Evolutionary conservation across 2,888 invertebrate genomes (phyloP), one percentile per base, ranked within the genome.

Genomic region (Neoaliturus tenellus): DNA sequence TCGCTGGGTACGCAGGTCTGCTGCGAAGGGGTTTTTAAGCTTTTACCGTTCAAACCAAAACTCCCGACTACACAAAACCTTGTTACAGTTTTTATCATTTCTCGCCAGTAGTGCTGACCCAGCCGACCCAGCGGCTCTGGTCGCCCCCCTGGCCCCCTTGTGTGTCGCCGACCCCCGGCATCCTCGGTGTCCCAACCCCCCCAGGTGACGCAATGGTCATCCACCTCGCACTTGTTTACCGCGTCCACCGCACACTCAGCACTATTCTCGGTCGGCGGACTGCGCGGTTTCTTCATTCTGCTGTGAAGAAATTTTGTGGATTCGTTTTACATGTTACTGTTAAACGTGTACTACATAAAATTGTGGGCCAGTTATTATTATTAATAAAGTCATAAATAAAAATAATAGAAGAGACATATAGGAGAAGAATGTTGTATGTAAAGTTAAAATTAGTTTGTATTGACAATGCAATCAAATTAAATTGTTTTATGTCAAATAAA

Each of bases 161-260:
- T 2, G 62, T 8, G 62, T 62, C 62, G 62, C 31, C 62, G 62
- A 51, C 51, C 44, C 44, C 2, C 44, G 17, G 2, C 44, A 44
- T 55, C 55, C 55, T 55, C 55, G 3, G 12, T 55, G 20, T 20
- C 55, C 55, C 25, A 55, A 55, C 55, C 20, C 55, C 23, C 28
- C 28, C 31, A 8, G 55, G 62, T 62, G 62, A 31, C 14, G 62
- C 62, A 62, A 62, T 31, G 62, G 62, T 62, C 62, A 31, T 28
- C 62, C 62, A 62, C 62, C 62, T 62, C 31, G 31, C 10, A 62
- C 62, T 25, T 62, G 62, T 62, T 62, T 62, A 62, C 62, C 62
- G 4, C 8, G 44, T 8, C 58, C 4, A 62, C 12, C 62, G 62
- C 14, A 28, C 10, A 62, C 28, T 62, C 62, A 62, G 62, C 62